Evolutionary conservation across 2,888 invertebrate genomes (phyloP), one percentile per base, ranked within the genome.

Genomic region (Lamellibrachia satsuma): DNA sequence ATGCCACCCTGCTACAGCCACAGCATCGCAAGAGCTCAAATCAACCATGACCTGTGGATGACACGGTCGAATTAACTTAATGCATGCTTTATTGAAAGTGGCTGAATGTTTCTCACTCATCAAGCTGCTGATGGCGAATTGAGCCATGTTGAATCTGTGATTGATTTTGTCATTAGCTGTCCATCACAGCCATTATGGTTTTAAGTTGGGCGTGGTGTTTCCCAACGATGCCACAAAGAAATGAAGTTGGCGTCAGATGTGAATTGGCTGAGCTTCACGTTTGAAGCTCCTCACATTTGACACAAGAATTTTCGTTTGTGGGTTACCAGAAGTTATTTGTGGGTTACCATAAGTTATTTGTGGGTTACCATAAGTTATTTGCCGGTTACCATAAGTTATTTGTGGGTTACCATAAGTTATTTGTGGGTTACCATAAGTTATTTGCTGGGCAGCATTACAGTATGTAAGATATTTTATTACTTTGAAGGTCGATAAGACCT

Each of bases 1-100:
- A 94, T 57, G 90, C 93, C 15, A 52, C 93, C 9, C 90, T 94
- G 2, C 57, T 93, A 8, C 60, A n/a, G 27, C 60, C 51, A 11
- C 75, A 75, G 22, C 75, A 52, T 52, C 39, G 91, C 91, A 55
- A 91, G 52, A 52, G 22, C n/a, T 15, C 22, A 3, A n/a, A 15
- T 75, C 75, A 75, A 75, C 75, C 75, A 22, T 75, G 75, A 75
- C 75, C 75, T 39, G 39, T 39, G 39, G 39, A 39, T 39, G 75
- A 75, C 75, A 75, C 22, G 15, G 75, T 75, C 75, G 22, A 75
- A 75, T 6, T 22, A 75, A 75, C 75, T 75, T 75, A 15, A 22
- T 75, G 75, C 6, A 22, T 39, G 39, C 39, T 39, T 39, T 39
- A 39, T 39, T 39, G 39, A 39, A 39, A 39, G 39, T 39, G 39